Conservation (phyloP, 2,113 vertebrate species). For the Elephantulus edwardii region DNA sequence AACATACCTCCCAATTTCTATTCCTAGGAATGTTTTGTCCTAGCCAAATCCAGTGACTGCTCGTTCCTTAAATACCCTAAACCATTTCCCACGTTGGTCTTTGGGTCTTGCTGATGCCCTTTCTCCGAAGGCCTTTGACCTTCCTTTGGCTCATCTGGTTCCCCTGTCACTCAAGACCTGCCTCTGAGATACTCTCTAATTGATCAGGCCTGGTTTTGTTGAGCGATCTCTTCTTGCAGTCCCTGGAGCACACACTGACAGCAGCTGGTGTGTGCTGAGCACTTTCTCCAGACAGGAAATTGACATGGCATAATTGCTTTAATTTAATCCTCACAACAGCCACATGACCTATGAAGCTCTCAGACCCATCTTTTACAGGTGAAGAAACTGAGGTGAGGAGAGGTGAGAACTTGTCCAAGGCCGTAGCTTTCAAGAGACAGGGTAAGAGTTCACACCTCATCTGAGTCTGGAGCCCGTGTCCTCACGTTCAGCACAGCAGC, state of each 20-base stretch:
- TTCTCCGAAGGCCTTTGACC: background rate
- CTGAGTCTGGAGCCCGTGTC: rapidly evolving
- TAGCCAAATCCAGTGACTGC: background rate
- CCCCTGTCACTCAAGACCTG: background rate
- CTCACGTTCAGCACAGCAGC: rapidly evolving
- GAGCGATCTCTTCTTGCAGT: too few relatives aligned
- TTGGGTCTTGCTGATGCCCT: background rate
- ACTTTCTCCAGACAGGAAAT: background rate
- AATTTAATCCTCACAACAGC: background rate
- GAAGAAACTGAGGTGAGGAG: background rate
- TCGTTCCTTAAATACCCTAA: background rate
- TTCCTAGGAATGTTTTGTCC: rapidly evolving
- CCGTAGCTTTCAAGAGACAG: rapidly evolving
- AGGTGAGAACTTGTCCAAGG: background rate
- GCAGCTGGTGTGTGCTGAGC: background rate
- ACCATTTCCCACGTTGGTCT: background rate
- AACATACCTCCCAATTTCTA: rapidly evolving
- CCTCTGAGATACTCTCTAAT: background rate
- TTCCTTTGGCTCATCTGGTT: background rate
- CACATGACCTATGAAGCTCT: rapidly evolving
- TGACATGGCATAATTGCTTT: rapidly evolving
- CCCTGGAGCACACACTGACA: background rate
- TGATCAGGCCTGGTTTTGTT: background rate
- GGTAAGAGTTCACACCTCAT: background rate
- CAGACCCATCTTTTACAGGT: background rate